Evolutionary conservation across 2,888 invertebrate genomes (phyloP).

Genomic region (Philhelius pedissequus): DNA sequence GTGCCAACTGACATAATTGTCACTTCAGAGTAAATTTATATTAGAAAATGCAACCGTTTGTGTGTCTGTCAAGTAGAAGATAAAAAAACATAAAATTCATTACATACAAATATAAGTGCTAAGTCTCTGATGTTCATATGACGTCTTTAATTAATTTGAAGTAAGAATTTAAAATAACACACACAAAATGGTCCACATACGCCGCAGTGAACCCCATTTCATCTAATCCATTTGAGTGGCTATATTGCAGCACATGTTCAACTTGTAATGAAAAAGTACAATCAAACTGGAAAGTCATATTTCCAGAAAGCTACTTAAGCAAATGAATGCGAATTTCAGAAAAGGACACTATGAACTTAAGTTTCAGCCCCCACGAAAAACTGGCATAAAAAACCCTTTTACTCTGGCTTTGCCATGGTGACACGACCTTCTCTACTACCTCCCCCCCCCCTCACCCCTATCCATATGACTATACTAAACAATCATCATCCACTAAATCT

Average conservation of each 20-base stretch:
- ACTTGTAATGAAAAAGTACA: conserved; percentile 43
- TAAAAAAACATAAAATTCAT: too few relatives aligned
- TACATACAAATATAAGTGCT: too few relatives aligned
- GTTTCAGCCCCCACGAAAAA: neutral
- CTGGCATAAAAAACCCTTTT: conserved; percentile 10
- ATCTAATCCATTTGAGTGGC: conserved; percentile 1
- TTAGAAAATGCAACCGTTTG: too few relatives aligned
- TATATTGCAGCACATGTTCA: conserved; percentile 20
- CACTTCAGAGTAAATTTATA: too few relatives aligned
- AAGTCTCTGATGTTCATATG: too few relatives aligned
- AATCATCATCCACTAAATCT: conserved; percentile 60
- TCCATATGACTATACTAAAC: too few relatives aligned
- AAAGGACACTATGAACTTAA: conserved; percentile 13
- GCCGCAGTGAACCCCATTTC: neutral
- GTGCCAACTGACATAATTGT: too few relatives aligned
- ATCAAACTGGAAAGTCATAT: conserved; percentile 27
- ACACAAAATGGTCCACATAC: conserved; percentile 22
- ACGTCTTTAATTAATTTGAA: too few relatives aligned
- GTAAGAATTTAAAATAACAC: too few relatives aligned
- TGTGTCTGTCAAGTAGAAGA: too few relatives aligned
- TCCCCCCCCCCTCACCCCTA: neutral
- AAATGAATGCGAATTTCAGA: conserved; percentile 55
- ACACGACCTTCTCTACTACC: neutral
- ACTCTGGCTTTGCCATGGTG: neutral
- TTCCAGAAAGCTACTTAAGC: conserved; percentile 35